Base-by-base conservation (phyloP, 2,797 vertebrate genomes). In the Crotalus adamanteus region DNA sequence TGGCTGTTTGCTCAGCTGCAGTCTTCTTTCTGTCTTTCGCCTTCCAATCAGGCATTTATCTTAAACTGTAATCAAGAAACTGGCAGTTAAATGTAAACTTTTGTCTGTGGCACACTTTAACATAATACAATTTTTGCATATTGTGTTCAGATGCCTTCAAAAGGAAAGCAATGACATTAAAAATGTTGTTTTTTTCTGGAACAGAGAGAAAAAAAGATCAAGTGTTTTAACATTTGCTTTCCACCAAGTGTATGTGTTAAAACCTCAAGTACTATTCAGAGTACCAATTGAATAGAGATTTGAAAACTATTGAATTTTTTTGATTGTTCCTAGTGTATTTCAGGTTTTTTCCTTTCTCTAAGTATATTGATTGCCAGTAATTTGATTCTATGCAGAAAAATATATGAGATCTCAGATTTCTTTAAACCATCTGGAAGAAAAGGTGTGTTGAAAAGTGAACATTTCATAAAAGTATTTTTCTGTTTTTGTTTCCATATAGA, bases 1-100 rank as follows among this genome's bases (percentile, higher is more conserved):
- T 93, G 47, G 90, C 31, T 88, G 65, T 92, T 92, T 94, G 91
- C 85, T 0, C 91, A 92, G 91, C 1, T 0, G n/a, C 0, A 57
- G 60, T 56, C 94, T 94, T 94, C 22, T 61, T 65, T 22, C 51
- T 92, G 4, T 20, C 87, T 92, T 60, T 91, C 95, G 93, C 73
- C 93, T 95, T 85, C 93, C 92, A 88, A 83, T 59, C 47, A 94
- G 86, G 18, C 93, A 87, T 63, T 93, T 94, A 92, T 95, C 83
- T 93, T 92, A 91, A 96, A 88, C 37, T 92, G 63, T 88, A 65
- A 87, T 95, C 94, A 92, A 93, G 92, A 53, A 31, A 6, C 26
- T 1, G 37, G 20, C 1, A 1, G 4, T 55, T 85, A 37, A 87
- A 86, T 86, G 93, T 93, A 93, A 92, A 94, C 78, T 92, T 91